Conservation (phyloP, 2,797 vertebrate genomes). For the Melanotaenia maccullochi region DNA sequence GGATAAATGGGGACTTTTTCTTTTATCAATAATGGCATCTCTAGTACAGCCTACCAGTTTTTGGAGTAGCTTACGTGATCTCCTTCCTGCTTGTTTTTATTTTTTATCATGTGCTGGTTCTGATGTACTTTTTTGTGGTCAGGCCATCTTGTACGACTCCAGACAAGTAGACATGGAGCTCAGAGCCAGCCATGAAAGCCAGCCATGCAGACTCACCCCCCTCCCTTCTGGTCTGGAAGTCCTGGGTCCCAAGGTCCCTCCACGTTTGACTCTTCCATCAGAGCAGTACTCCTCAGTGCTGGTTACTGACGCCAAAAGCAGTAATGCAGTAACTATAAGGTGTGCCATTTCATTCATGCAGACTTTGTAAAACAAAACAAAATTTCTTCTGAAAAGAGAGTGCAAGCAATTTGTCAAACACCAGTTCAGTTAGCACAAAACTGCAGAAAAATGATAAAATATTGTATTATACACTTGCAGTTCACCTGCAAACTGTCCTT, state of each 20-base stretch:
- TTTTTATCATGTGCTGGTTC: neutral
- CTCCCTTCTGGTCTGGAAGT: constrained; percentile 59
- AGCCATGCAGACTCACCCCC: constrained; percentile 3
- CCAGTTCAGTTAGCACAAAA: too few relatives aligned
- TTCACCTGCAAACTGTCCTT: too few relatives aligned
- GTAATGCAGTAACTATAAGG: constrained; percentile 89
- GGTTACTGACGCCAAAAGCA: constrained; percentile 87
- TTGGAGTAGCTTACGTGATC: neutral
- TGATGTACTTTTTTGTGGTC: constrained; percentile 12
- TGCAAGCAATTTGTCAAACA: too few relatives aligned
- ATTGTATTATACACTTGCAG: too few relatives aligned
- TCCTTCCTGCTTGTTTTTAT: neutral
- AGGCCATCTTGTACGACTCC: constrained; percentile 86
- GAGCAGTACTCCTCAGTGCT: constrained; percentile 90
- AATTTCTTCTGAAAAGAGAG: neutral
- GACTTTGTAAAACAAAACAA: neutral
- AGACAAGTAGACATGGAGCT: constrained; percentile 23
- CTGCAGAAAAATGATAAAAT: too few relatives aligned
- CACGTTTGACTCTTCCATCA: constrained; percentile 81
- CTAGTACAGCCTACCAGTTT: neutral
- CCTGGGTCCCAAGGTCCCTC: constrained; percentile 72
- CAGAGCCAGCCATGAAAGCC: constrained; percentile 1
- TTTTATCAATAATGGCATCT: neutral
- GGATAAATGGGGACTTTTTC: neutral
- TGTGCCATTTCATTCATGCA: constrained; percentile 52